These are phyloP conservation scores for Morpho helenor DNA, from an alignment of 2,888 invertebrate species.

Conservation along the genomic window DNA sequence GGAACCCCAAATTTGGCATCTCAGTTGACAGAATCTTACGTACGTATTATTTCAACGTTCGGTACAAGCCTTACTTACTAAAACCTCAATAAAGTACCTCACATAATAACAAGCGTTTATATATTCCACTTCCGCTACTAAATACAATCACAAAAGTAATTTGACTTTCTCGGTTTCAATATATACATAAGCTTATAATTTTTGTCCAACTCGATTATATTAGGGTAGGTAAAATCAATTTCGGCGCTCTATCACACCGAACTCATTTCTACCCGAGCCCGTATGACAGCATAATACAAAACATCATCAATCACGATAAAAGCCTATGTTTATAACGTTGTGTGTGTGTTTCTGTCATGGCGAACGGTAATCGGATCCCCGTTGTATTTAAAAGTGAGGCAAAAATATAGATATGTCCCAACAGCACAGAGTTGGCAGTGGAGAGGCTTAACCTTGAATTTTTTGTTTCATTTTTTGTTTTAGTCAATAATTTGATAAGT, in stretches of 20 bases:
- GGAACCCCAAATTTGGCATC: no score
- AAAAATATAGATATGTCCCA: slow-evolving; percentile 54
- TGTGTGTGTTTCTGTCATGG: slow-evolving; percentile 33
- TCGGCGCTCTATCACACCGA: slow-evolving; percentile 1
- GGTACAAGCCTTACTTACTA: no score
- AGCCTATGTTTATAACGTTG: slow-evolving; percentile 24
- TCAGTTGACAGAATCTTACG: no score
- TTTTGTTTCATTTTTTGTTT: neutral
- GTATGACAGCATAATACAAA: slow-evolving; percentile 13
- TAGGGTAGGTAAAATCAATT: neutral
- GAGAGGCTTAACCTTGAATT: slow-evolving; percentile 29
- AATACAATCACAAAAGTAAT: no score
- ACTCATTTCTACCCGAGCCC: slow-evolving; percentile 13
- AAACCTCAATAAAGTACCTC: no score
- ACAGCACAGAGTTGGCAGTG: slow-evolving; percentile 30
- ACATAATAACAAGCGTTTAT: no score
- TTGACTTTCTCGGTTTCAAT: no score
- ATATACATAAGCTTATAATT: no score
- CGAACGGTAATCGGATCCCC: slow-evolving; percentile 49
- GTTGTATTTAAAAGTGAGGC: slow-evolving; percentile 62
- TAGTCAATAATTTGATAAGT: no score
- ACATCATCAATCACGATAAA: slow-evolving; percentile 33
- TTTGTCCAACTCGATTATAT: no score
- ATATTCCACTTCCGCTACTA: no score
- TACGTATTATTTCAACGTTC: no score